Base-by-base conservation (phyloP, 2,797 vertebrate genomes). In the Sphenodon punctatus region DNA sequence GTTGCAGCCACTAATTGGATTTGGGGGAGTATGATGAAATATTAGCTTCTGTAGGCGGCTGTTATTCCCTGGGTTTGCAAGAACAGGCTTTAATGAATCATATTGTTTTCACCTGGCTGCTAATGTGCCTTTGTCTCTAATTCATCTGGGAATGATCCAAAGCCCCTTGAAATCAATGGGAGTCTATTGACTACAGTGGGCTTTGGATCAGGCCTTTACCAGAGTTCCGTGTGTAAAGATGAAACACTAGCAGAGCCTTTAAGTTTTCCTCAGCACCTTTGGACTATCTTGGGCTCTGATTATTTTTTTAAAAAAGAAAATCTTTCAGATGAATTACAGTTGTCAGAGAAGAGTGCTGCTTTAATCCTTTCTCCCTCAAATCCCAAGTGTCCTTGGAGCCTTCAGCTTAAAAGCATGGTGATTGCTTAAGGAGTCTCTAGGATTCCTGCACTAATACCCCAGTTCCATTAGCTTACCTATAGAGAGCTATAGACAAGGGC, bases 1-100 rank as follows among this genome's bases (percentile, higher is more conserved):
- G 82, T 83, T 90, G 71, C 66, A 81, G 59, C 5, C 59, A 55
- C 65, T 91, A 89, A 93, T 70, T 90, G 88, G 90, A 91, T 90
- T 90, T 90, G 81, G 60, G 55, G 79, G 80, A 82, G 72, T 87
- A 67, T 80, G 80, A 80, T 90, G 75, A 61, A 39, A 85, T 89
- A 83, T 73, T 75, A 89, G 68, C 66, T 73, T 36, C 77, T 84
- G 81, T 81, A 69, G 60, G 77, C 45, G 67, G 67, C 39, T 75
- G 66, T 32, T 73, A 38, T 81, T 88, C 79, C 77, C 78, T 70
- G 71, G 22, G 59, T 83, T 87, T 69, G 16, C 1, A 8, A 83
- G 70, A 67, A 79, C 73, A 85, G 45, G 19, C 46, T 81, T 65
- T 10, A 77, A 30, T 7, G 83, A 55, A 64, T 34, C 13, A 39